Conservation (phyloP, 2,888 invertebrate genomes). For the Idaea dimidiata region DNA sequence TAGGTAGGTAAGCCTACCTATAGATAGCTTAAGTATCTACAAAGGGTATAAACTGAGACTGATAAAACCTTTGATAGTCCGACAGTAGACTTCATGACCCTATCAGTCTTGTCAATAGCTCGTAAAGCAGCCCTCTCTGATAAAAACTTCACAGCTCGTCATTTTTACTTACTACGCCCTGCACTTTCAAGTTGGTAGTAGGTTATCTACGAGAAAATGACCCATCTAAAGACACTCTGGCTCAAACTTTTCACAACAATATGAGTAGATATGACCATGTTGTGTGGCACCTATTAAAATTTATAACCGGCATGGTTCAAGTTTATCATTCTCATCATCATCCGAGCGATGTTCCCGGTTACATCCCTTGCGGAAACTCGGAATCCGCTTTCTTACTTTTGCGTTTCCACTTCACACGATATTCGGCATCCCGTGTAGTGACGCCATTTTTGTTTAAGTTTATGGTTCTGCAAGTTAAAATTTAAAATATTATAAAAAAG, state of each 20-base stretch:
- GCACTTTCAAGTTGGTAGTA: background rate
- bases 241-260: background rate
- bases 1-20: too few species aligned
- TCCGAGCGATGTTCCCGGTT: too few species aligned
- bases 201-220: conserved; percentile 8
- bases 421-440: too few species aligned
- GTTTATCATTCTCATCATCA: too few species aligned
- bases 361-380: too few species aligned
- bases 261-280: too few species aligned
- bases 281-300: too few species aligned
- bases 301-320: too few species aligned
- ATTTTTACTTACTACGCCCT: background rate
- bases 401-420: too few species aligned
- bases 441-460: too few species aligned
- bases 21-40: background rate
- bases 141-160: background rate
- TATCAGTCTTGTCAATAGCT: background rate
- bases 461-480: too few species aligned
- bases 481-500: background rate
- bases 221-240: background rate
- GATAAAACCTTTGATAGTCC: background rate
- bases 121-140: background rate
- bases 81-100: background rate
- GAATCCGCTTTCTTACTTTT: too few species aligned
- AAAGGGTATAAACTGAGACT: background rate